Conservation (phyloP, 1,140 invertebrate genomes). For the Neodiprion pinetum region DNA sequence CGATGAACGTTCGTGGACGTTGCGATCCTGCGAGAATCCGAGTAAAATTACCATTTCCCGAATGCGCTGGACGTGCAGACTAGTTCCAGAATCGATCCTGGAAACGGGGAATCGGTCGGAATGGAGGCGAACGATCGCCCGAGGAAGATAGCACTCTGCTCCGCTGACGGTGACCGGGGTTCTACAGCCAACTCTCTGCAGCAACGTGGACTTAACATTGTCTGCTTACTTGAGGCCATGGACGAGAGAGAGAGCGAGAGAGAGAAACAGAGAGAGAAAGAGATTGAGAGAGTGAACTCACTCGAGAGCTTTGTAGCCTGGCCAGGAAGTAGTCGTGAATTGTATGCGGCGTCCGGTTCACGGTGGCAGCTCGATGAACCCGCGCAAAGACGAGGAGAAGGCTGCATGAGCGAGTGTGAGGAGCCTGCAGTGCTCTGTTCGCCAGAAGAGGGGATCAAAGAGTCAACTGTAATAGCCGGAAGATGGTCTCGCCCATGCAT, state of each 20-base stretch:
- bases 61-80: neutral
- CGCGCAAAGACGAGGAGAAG: neutral
- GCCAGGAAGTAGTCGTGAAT: constrained; percentile 3
- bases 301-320: neutral
- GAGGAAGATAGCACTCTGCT: neutral
- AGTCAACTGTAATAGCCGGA: constrained; percentile 4
- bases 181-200: neutral
- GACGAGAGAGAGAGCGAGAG: neutral
- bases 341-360: neutral
- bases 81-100: neutral
- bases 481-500: neutral
- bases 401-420: neutral
- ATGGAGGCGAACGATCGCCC: neutral
- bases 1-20: neutral
- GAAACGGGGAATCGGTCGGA: neutral
- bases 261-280: too few species aligned
- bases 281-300: neutral
- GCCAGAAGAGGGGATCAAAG: neutral
- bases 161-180: neutral
- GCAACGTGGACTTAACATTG: neutral
- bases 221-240: neutral
- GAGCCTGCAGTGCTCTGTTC: neutral
- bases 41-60: neutral
- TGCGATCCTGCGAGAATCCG: neutral
- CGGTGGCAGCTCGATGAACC: neutral